phyloP scores from a whole-genome alignment of 2,888 invertebrate genomes.

The Pterobdella sp. region DNA sequence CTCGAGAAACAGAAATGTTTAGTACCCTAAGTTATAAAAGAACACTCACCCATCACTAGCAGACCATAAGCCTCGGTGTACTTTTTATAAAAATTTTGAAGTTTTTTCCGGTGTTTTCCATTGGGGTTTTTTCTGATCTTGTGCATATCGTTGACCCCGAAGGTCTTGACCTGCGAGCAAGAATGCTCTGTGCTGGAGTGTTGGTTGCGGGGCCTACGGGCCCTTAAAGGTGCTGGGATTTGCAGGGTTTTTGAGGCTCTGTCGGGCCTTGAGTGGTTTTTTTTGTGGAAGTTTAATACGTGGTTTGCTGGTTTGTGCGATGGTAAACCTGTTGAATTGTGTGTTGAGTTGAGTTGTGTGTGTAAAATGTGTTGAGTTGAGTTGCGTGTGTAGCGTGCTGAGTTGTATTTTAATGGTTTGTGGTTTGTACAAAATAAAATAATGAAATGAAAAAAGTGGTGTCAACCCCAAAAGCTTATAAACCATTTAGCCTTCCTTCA shows the following conservation, averaged over 20 bases:
- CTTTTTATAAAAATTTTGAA: conserved; percentile 35
- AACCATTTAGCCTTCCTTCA: too few species aligned
- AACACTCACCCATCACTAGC: conserved; percentile 36
- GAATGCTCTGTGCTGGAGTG: not conserved
- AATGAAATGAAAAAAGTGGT: too few species aligned
- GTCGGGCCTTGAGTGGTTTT: too few species aligned
- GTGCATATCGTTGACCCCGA: not conserved
- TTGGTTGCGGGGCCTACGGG: too few species aligned
- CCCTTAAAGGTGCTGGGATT: too few species aligned
- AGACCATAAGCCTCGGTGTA: conserved; percentile 39
- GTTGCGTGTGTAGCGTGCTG: too few species aligned
- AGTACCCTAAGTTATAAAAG: not conserved
- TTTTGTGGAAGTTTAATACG: not conserved
- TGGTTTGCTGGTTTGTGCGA: not conserved
- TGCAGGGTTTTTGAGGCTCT: too few species aligned
- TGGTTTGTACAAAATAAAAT: too few species aligned
- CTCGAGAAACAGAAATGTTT: not conserved
- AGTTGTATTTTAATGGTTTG: too few species aligned
- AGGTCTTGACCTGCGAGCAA: not conserved
- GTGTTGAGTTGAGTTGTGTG: not conserved
- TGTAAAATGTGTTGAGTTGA: not conserved
- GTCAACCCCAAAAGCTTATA: too few species aligned
- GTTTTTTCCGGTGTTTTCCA: not conserved
- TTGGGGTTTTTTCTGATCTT: not conserved
- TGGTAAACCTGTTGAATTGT: not conserved